Percentiles rank a stretch among this genome's conserved stretches.
Conservation (phyloP, 2,113 vertebrate genomes). For the Poecile atricapillus region DNA sequence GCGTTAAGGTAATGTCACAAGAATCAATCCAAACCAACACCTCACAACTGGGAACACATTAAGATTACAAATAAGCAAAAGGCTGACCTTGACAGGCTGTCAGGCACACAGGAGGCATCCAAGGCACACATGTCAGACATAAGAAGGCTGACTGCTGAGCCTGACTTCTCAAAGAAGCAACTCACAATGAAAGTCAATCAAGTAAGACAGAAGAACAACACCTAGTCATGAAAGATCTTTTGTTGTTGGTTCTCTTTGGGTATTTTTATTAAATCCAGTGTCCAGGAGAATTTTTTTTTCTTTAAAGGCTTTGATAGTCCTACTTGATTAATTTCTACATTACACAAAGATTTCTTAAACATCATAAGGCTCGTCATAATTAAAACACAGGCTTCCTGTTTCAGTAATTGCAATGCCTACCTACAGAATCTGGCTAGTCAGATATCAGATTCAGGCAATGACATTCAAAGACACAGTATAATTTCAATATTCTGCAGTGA, state of each 20-base stretch:
- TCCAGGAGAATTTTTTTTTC: background rate
- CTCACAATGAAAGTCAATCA: background rate
- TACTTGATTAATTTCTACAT: background rate
- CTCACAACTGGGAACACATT: background rate
- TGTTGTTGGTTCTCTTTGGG: background rate
- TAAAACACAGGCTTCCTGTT: background rate
- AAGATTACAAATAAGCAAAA: background rate
- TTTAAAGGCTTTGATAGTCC: background rate
- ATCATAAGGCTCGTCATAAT: accelerated
- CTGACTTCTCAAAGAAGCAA: background rate
- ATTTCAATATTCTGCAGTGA: background rate
- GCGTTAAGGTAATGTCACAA: accelerated
- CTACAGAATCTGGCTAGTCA: background rate
- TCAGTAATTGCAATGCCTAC: background rate
- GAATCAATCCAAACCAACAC: background rate
- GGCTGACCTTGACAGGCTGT: background rate
- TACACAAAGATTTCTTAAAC: background rate
- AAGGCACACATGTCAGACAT: accelerated
- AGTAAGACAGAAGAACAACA: background rate
- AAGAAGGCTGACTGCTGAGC: background rate
- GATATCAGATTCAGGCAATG: background rate
- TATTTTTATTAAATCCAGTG: background rate
- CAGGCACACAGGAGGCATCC: background rate
- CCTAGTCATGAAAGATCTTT: background rate
- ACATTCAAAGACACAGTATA: background rate